Conservation (phyloP, 1,140 invertebrate species). For the Mycetomoellerius zeteki region DNA sequence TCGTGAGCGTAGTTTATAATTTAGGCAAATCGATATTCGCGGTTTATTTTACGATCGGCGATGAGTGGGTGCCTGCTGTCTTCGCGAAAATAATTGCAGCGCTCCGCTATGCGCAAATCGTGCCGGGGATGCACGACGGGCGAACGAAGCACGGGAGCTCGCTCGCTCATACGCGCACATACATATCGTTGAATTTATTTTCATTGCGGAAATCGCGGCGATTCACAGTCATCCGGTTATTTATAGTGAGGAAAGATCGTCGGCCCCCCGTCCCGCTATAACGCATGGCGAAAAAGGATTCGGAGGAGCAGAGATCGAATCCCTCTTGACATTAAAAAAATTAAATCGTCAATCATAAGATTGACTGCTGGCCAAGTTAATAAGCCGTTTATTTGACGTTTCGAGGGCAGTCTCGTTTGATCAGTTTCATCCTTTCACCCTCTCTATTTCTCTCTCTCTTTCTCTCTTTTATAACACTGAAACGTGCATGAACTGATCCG, state of each 20-base stretch:
- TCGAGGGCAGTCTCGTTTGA: constrained; percentile 34
- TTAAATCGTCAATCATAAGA: constrained; percentile 21
- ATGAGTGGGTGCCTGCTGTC: constrained; percentile 60
- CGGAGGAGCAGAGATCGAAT: constrained; percentile 35
- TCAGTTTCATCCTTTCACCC: constrained; percentile 11
- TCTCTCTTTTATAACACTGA: neutral
- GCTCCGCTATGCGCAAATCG: neutral
- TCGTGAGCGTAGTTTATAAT: constrained; percentile 67
- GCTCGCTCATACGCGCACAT: neutral
- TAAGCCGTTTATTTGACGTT: constrained; percentile 54
- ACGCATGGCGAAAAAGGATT: constrained; percentile 40
- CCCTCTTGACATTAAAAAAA: constrained; percentile 24
- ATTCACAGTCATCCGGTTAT: constrained; percentile 73
- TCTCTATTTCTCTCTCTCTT: neutral
- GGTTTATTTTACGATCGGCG: constrained; percentile 72
- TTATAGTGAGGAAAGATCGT: constrained; percentile 69
- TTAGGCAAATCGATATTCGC: constrained; percentile 54
- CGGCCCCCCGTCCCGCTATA: constrained; percentile 10
- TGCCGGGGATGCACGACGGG: constrained; percentile 25
- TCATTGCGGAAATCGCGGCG: constrained; percentile 74
- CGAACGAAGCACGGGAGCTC: neutral
- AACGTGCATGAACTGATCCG: neutral
- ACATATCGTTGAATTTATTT: constrained; percentile 73
- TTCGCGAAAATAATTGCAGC: constrained; percentile 68
- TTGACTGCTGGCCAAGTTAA: constrained; percentile 44